Percentiles rank a stretch among this genome's conserved stretches.
phyloP scores from a whole-genome alignment of 2,888 invertebrate species.

The Argynnis bischoffii region DNA sequence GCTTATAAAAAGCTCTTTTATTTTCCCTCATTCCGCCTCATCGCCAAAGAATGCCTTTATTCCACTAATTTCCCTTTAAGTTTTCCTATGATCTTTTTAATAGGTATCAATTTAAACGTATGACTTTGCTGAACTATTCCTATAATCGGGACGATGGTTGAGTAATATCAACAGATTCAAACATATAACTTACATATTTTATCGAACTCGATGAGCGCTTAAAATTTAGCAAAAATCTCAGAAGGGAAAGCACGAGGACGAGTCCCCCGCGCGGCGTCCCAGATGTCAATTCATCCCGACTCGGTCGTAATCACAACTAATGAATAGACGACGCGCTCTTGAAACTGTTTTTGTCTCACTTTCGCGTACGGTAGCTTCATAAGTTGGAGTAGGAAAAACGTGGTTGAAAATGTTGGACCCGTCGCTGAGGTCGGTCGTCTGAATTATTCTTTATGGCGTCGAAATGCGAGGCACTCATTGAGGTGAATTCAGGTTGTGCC shows the following conservation, averaged over 20 bases:
- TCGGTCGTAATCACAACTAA: slow-evolving; percentile 73
- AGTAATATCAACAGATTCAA: background rate
- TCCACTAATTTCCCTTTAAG: slow-evolving; percentile 37
- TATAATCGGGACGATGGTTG: background rate
- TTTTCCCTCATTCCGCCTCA: slow-evolving; percentile 36
- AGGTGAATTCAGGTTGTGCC: slow-evolving; percentile 74
- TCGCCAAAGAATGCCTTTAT: slow-evolving; percentile 35
- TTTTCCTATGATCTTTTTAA: slow-evolving; percentile 35
- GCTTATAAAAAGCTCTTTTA: slow-evolving; percentile 42
- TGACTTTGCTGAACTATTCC: slow-evolving; percentile 19
- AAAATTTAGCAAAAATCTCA: slow-evolving; percentile 74
- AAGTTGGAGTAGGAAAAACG: slow-evolving; percentile 60
- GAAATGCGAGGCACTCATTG: slow-evolving; percentile 77
- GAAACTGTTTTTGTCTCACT: slow-evolving; percentile 63
- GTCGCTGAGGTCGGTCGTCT: slow-evolving; percentile 63
- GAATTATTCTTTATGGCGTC: slow-evolving; percentile 78
- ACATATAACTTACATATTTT: slow-evolving; percentile 50
- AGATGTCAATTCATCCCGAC: slow-evolving; percentile 78
- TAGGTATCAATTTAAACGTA: slow-evolving; percentile 27
- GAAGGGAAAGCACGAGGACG: slow-evolving; percentile 69
- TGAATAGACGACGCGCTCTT: slow-evolving; percentile 72
- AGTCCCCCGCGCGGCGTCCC: slow-evolving; percentile 66
- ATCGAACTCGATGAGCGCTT: slow-evolving; percentile 56
- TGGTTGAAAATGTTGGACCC: slow-evolving; percentile 58
- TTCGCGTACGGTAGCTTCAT: slow-evolving; percentile 47